Percentiles rank a stretch among this genome's conserved stretches.
These are phyloP conservation scores for Drosophila eugracilis DNA, from an alignment of 1,140 invertebrate species.

Conservation along the genomic window DNA sequence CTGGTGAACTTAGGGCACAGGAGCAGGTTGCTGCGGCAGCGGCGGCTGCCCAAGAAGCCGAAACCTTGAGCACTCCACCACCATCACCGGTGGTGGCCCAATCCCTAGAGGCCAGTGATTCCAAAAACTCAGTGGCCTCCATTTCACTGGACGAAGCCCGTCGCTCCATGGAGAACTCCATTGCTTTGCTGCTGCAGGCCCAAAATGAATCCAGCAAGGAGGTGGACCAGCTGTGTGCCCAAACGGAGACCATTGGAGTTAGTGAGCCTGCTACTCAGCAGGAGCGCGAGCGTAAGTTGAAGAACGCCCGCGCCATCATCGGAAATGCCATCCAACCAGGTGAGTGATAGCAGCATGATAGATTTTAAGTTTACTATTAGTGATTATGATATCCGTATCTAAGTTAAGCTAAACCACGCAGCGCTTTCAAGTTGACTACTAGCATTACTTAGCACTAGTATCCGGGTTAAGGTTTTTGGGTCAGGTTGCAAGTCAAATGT, in stretches of 20 bases:
- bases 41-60: constrained; percentile 68
- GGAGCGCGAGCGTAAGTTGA: constrained; percentile 85
- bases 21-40: constrained; percentile 78
- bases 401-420: constrained; percentile 66
- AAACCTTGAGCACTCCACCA: constrained; percentile 32
- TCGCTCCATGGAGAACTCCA: constrained; percentile 85
- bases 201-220: constrained; percentile 84
- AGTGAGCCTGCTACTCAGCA: constrained; percentile 57
- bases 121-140: constrained; percentile 76
- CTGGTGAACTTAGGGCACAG: constrained; percentile 66
- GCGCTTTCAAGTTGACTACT: constrained; percentile 76
- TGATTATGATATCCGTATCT: constrained; percentile 46
- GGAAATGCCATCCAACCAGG: constrained; percentile 86
- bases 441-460: constrained; percentile 41
- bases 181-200: constrained; percentile 84
- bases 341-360: constrained; percentile 58
- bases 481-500: constrained; percentile 16
- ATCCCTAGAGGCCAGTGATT: constrained; percentile 65
- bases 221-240: constrained; percentile 83
- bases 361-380: neutral
- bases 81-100: constrained; percentile 29
- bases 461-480: neutral
- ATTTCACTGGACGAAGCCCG: constrained; percentile 81
- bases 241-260: constrained; percentile 80
- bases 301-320: constrained; percentile 87